Conservation (phyloP, 2,113 vertebrate species). For the Gallinago media region DNA sequence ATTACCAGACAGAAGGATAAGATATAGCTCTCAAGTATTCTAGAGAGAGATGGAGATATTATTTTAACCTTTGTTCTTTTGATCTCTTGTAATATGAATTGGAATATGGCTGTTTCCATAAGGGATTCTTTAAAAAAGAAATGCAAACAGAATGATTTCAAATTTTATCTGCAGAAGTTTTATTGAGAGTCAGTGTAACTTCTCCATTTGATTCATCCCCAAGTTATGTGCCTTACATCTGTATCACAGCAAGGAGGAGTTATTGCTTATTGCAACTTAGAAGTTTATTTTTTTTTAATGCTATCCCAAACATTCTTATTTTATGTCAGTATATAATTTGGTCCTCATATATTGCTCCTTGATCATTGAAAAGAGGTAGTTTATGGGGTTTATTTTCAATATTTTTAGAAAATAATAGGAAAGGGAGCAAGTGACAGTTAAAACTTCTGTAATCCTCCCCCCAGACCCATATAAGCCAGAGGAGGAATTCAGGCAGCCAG, state of each 20-base stretch:
- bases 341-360: not conserved
- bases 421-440: not conserved
- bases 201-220: not conserved
- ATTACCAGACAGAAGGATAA: not conserved
- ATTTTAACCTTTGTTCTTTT: constrained; percentile 24
- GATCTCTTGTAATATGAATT: not conserved
- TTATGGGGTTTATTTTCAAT: not conserved
- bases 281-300: not conserved
- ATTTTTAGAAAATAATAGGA: not conserved
- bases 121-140: constrained; percentile 1
- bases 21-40: not conserved
- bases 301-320: constrained; percentile 11
- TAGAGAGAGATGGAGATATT: not conserved
- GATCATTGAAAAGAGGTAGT: not conserved
- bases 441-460: not conserved
- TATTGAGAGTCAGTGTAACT: constrained; percentile 17
- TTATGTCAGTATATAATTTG: not conserved
- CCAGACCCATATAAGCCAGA: not conserved
- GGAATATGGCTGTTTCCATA: constrained; percentile 1
- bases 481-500: constrained; percentile 4
- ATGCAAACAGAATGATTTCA: not conserved
- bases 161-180: constrained; percentile 6
- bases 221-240: constrained; percentile 8
- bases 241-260: not conserved
- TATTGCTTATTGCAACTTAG: not conserved